A percentile compares a stretch with the other conserved stretches of the same genome.
Conservation (phyloP, 2,113 vertebrate genomes). For the Cyprinodon brontotheroides region DNA sequence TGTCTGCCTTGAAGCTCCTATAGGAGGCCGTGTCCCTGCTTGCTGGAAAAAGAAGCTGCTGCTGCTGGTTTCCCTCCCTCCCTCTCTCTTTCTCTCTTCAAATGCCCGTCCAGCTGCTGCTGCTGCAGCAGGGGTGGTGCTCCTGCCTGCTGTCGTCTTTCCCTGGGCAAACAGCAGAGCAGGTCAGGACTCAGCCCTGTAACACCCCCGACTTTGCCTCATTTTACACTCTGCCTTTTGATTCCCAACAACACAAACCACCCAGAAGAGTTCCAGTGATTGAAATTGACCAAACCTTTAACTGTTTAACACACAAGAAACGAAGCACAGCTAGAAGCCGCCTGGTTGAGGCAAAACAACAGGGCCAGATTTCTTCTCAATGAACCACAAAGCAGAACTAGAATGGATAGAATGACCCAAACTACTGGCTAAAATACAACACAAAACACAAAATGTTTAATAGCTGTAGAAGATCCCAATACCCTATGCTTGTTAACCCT, state of each 20-base stretch:
- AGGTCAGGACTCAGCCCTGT: conserved; percentile 64
- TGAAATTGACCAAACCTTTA: background rate
- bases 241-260: conserved; percentile 1
- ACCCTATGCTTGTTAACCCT: no score
- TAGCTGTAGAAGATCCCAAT: no score
- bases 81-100: conserved; percentile 17
- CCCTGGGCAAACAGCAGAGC: conserved; percentile 72
- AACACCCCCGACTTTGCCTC: conserved; percentile 1
- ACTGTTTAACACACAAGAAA: background rate
- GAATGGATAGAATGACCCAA: no score
- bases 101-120: conserved; percentile 27
- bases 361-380: background rate
- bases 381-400: background rate
- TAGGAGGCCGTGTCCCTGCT: conserved; percentile 83
- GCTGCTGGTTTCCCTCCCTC: conserved; percentile 23
- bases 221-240: background rate
- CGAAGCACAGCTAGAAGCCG: background rate
- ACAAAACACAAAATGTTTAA: no score
- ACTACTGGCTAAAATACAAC: no score
- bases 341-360: background rate
- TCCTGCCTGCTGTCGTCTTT: conserved; percentile 30
- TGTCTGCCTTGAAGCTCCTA: conserved; percentile 83
- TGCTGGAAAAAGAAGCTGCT: conserved; percentile 78
- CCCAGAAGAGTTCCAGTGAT: background rate
- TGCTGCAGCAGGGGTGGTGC: conserved; percentile 18